phyloP scores from a whole-genome alignment of 1,140 invertebrate genomes.

The Nephotettix cincticeps region DNA sequence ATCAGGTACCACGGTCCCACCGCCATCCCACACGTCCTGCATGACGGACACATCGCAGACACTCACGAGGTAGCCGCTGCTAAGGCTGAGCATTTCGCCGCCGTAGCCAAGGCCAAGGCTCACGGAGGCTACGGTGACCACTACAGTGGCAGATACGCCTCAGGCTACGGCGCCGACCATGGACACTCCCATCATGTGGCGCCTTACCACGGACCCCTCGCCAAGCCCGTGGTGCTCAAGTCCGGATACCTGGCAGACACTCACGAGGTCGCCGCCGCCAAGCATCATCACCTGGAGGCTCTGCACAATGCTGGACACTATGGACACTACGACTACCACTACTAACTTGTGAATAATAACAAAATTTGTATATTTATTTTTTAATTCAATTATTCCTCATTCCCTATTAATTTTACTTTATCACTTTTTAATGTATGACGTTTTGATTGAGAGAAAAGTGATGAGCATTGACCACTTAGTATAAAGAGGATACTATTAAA shows the following conservation, averaged over 20 bases:
- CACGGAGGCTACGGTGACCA: conserved; percentile 23
- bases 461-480: no score
- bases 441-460: no score
- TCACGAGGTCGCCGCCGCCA: conserved; percentile 37
- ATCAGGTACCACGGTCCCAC: background rate
- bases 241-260: conserved; percentile 31
- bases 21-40: background rate
- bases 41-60: conserved; percentile 9
- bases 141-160: background rate
- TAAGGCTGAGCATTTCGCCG: conserved; percentile 11
- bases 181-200: background rate
- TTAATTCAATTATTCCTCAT: no score
- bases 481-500: no score
- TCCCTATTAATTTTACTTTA: no score
- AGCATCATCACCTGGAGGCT: conserved; percentile 34
- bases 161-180: background rate
- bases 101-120: conserved; percentile 26
- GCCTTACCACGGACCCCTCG: conserved; percentile 27
- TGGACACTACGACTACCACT: background rate
- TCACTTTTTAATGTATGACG: no score
- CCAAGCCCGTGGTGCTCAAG: conserved; percentile 26
- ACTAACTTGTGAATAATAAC: no score
- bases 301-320: background rate
- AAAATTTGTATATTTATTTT: no score
- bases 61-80: background rate